Percentiles rank a stretch among this genome's conserved stretches.
Conservation (phyloP, 2,113 vertebrate genomes). For the Crotophaga sulcirostris region DNA sequence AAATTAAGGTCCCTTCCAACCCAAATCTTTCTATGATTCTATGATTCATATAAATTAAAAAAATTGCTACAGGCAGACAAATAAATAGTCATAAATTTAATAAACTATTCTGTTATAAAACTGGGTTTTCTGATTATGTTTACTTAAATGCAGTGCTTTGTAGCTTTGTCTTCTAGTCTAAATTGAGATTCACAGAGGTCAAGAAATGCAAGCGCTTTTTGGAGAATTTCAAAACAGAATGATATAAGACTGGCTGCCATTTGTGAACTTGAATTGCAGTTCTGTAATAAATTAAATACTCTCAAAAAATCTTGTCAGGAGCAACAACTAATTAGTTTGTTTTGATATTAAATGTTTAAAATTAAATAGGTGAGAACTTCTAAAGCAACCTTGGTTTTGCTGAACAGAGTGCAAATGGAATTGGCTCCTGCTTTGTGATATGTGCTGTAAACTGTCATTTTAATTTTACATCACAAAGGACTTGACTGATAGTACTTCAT, state of each 20-base stretch:
- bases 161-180: not conserved
- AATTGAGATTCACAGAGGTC: not conserved
- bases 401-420: not conserved
- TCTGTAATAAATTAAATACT: slow-evolving; percentile 16
- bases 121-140: not conserved
- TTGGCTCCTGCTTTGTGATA: not conserved
- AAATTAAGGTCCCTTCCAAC: too few relatives aligned
- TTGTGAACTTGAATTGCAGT: not conserved
- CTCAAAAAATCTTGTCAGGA: not conserved
- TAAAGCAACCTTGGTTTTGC: not conserved
- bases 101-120: not conserved
- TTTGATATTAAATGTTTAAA: slow-evolving; percentile 1
- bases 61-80: not conserved
- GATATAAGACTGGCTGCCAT: not conserved
- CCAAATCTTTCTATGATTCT: too few relatives aligned
- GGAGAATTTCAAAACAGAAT: not conserved
- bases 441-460: not conserved
- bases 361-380: not conserved
- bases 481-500: not conserved
- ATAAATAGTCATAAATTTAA: not conserved
- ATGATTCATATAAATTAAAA: not conserved
- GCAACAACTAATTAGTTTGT: not conserved
- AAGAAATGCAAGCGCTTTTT: not conserved
- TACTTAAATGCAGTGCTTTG: not conserved
- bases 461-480: not conserved